Conservation (phyloP, 2,888 invertebrate genomes). For the Tetragnatha montana region DNA sequence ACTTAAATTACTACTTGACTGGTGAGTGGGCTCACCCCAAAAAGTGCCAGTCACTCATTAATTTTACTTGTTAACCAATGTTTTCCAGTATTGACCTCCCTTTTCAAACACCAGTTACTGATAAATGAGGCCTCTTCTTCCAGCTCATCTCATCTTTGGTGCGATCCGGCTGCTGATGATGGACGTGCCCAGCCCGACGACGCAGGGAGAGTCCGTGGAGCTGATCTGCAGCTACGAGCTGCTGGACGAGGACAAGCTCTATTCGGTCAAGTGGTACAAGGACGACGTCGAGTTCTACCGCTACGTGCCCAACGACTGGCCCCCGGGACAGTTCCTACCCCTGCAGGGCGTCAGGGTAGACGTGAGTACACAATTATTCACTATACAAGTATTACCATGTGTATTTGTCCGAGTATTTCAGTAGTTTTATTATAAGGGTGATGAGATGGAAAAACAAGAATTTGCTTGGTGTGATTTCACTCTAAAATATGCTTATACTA, state of each 20-base stretch:
- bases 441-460: no score
- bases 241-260: conserved; percentile 85
- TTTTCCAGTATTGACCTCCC: not conserved
- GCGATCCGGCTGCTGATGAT: conserved; percentile 84
- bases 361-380: conserved; percentile 82
- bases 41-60: not conserved
- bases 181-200: conserved; percentile 88
- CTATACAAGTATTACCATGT: not conserved
- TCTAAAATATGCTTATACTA: no score
- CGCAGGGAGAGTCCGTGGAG: conserved; percentile 85
- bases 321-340: conserved; percentile 86
- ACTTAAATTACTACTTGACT: no score
- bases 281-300: conserved; percentile 92
- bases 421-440: not conserved
- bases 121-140: not conserved
- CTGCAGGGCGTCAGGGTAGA: conserved; percentile 89
- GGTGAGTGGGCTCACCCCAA: no score
- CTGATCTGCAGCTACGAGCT: conserved; percentile 89
- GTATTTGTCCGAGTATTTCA: not conserved
- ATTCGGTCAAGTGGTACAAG: conserved; percentile 94
- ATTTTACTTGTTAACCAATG: not conserved
- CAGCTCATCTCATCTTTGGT: conserved; percentile 56
- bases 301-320: conserved; percentile 87
- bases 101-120: no score
- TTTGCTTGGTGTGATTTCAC: no score